phyloP scores from a whole-genome alignment of 37 sponge, comb jelly and placozoan genomes.

The Agelas oroides region DNA sequence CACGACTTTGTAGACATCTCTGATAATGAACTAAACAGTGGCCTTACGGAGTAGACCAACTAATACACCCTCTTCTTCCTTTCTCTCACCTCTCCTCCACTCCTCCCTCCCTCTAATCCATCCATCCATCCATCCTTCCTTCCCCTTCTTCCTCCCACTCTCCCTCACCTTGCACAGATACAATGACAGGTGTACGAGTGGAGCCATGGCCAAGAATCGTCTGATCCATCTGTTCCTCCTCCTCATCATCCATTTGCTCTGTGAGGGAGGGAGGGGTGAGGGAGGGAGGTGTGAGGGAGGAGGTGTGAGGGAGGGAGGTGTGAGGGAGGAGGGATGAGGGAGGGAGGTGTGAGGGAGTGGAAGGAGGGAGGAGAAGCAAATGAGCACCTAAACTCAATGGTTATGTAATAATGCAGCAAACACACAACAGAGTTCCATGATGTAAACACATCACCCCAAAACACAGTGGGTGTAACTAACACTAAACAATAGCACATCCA shows the following conservation, averaged over 20 bases:
- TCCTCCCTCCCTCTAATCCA: background rate
- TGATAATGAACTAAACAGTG: no score
- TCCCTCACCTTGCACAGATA: conserved; percentile 28
- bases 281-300: background rate
- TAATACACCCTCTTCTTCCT: background rate
- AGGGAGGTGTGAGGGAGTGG: background rate
- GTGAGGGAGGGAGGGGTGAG: background rate
- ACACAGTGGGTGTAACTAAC: no score
- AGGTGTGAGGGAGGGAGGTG: background rate
- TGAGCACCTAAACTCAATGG: no score
- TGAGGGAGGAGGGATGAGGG: background rate
- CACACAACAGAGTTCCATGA: no score
- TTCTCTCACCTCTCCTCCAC: background rate
- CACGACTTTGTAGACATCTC: no score
- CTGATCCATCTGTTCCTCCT: conserved; percentile 56
- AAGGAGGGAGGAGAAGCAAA: background rate
- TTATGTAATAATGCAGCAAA: no score
- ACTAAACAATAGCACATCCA: no score
- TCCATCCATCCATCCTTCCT: background rate
- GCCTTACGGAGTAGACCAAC: no score
- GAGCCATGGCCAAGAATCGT: background rate
- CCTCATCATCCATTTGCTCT: conserved; percentile 46
- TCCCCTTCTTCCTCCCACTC: background rate
- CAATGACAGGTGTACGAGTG: conserved; percentile 48
- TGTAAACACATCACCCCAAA: no score